These are phyloP conservation scores for Tetropium fuscum DNA, from an alignment of 2,888 invertebrate genomes.

Conservation along the genomic window DNA sequence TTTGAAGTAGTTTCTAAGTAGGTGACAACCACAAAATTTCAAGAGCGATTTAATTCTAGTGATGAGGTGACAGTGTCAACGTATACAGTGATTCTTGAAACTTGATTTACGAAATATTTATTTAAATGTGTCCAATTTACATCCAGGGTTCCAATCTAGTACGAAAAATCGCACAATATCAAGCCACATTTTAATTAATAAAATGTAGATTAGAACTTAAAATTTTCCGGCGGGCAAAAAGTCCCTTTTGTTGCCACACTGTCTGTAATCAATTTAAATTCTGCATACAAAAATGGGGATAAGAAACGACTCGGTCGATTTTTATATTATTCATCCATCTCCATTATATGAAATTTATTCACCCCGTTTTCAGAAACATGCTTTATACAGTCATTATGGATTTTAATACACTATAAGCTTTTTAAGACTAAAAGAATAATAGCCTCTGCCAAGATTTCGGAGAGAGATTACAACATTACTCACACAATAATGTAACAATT, in stretches of 20 bases:
- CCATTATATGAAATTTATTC: conserved; percentile 51
- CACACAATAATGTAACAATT: conserved; percentile 16
- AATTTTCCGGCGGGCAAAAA: conserved; percentile 23
- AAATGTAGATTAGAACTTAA: conserved; percentile 39
- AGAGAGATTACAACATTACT: conserved; percentile 22
- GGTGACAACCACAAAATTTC: too few relatives aligned
- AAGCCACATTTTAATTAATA: conserved; percentile 33
- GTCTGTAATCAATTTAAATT: conserved; percentile 25
- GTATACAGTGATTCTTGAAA: too few relatives aligned
- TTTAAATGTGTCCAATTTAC: neutral
- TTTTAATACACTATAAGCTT: conserved; percentile 39
- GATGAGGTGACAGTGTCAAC: too few relatives aligned
- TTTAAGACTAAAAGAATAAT: conserved; percentile 30
- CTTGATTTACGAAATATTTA: neutral
- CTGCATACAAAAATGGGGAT: conserved; percentile 18
- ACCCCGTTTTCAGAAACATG: conserved; percentile 43
- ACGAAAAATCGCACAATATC: conserved; percentile 1
- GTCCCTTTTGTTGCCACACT: conserved; percentile 29
- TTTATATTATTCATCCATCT: conserved; percentile 48
- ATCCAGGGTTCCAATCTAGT: neutral
- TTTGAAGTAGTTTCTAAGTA: too few relatives aligned
- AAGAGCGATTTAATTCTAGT: too few relatives aligned
- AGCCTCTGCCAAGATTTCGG: conserved; percentile 17
- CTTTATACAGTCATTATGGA: conserved; percentile 47
- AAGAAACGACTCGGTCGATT: conserved; percentile 33